phyloP scores from a whole-genome alignment of 2,113 vertebrate species.

The Cephalopterus ornatus region DNA sequence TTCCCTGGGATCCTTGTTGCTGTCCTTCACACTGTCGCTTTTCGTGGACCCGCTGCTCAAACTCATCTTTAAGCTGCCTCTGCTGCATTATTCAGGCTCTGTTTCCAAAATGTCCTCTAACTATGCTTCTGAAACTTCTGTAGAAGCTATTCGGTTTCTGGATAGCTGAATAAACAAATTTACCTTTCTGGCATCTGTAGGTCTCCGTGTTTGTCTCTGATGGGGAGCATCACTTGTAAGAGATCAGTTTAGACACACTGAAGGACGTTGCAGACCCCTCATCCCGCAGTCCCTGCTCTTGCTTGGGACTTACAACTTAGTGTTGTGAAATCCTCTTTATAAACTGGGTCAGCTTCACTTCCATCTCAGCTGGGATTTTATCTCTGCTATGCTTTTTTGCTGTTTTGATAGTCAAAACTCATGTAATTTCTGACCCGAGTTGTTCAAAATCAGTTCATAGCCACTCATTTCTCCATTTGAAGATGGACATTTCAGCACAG shows the following conservation, averaged over 20 bases:
- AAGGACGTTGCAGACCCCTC: background rate
- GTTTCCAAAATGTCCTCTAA: background rate
- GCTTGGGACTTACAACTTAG: background rate
- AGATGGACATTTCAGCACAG: background rate
- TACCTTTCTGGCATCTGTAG: background rate
- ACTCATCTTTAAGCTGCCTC: background rate
- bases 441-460: background rate
- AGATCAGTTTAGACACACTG: background rate
- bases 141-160: background rate
- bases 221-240: background rate
- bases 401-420: background rate
- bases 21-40: background rate
- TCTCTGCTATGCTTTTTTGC: background rate
- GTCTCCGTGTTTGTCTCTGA: background rate
- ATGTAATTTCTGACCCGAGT: background rate
- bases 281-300: background rate
- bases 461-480: background rate
- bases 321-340: background rate
- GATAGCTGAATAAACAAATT: background rate
- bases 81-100: background rate
- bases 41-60: background rate
- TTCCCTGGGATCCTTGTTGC: background rate
- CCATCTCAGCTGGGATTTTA: background rate
- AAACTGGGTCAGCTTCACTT: background rate
- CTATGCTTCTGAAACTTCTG: background rate